Evolutionary conservation across 2,113 vertebrate genomes (phyloP).

Genomic region (Taurulus bubalis): DNA sequence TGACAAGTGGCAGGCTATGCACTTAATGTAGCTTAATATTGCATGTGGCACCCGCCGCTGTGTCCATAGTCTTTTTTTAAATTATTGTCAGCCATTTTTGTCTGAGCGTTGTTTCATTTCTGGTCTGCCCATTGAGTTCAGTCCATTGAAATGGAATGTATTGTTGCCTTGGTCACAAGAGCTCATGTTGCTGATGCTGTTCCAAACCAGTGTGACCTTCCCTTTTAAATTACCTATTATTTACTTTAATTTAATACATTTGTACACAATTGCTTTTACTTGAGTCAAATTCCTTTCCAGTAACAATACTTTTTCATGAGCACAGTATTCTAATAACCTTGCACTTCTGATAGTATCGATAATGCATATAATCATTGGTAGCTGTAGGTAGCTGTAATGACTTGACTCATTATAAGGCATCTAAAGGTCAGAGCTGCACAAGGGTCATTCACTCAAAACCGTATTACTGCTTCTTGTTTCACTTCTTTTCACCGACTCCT

Average conservation of each 20-base stretch:
- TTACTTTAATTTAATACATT: background rate
- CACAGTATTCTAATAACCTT: background rate
- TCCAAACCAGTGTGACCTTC: background rate
- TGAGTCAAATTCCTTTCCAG: background rate
- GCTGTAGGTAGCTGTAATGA: background rate
- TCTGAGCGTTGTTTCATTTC: too few species aligned
- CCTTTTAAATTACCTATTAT: background rate
- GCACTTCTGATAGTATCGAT: background rate
- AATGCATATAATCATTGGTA: background rate
- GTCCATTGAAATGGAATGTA: background rate
- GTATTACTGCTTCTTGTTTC: background rate
- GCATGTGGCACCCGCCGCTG: background rate
- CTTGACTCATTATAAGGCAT: background rate
- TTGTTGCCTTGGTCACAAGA: background rate
- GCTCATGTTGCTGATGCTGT: background rate
- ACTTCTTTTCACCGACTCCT: background rate
- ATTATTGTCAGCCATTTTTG: background rate
- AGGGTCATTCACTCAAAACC: background rate
- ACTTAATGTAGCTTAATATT: too few species aligned
- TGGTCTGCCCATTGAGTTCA: too few species aligned
- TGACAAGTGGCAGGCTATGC: background rate
- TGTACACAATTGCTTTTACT: background rate
- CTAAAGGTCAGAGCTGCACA: background rate
- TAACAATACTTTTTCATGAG: background rate
- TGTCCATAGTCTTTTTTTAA: background rate